phyloP scores from a whole-genome alignment of 1,140 invertebrate species.

The Galendromus occidentalis region DNA sequence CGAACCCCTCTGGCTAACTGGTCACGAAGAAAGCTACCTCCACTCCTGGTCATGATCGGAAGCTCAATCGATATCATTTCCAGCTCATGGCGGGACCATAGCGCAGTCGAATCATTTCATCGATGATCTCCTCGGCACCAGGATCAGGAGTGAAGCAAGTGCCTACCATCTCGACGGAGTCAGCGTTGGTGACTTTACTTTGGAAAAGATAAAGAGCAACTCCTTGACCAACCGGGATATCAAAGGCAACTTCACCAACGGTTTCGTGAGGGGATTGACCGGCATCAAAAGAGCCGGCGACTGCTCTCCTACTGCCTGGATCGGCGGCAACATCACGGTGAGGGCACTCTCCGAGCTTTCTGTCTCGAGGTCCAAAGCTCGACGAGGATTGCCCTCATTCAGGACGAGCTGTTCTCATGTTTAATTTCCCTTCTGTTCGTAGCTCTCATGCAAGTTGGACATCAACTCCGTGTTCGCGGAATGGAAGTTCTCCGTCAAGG shows the following conservation, averaged over 20 bases:
- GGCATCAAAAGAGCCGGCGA: neutral
- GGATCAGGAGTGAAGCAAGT: neutral
- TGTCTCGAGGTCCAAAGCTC: too few species aligned
- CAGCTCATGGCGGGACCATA: neutral
- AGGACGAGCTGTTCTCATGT: neutral
- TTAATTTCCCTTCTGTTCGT: neutral
- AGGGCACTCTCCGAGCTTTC: too few species aligned
- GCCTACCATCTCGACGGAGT: neutral
- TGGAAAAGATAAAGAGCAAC: conserved; percentile 6
- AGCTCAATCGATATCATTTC: neutral
- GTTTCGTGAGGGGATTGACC: neutral
- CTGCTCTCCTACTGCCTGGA: neutral
- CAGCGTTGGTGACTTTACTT: neutral
- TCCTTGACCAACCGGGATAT: neutral
- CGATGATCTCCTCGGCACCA: neutral
- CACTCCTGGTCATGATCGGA: too few species aligned
- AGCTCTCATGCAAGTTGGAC: neutral
- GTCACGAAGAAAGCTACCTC: too few species aligned
- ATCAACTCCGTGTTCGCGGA: conserved; percentile 4
- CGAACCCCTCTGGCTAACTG: too few species aligned
- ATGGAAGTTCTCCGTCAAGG: conserved; percentile 7
- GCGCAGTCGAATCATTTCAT: conserved; percentile 7
- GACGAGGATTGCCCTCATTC: too few species aligned
- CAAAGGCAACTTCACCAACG: conserved; percentile 1
- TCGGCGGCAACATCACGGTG: conserved; percentile 9